Evolutionary conservation across 2,113 vertebrate species (phyloP).

Genomic region (Paradisaea rubra): DNA sequence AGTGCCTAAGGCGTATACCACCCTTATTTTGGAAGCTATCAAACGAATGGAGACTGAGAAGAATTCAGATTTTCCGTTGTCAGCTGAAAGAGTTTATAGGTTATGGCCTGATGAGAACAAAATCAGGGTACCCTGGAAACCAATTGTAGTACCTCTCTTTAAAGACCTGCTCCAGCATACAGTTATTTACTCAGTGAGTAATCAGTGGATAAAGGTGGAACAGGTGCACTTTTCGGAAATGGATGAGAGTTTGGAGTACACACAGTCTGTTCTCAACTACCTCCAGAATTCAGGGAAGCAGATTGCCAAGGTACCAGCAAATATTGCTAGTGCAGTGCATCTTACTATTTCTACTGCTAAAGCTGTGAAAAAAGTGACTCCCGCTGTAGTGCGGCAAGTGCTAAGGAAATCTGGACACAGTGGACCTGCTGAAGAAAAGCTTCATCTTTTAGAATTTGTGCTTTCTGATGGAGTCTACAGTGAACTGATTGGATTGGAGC

Average conservation of each 20-base stretch:
- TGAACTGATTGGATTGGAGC: constrained; percentile 91
- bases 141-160: constrained; percentile 85
- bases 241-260: constrained; percentile 74
- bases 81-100: constrained; percentile 77
- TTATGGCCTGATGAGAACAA: constrained; percentile 86
- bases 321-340: constrained; percentile 77
- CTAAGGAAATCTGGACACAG: constrained; percentile 81
- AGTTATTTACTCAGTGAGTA: constrained; percentile 82
- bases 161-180: constrained; percentile 81
- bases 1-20: constrained; percentile 88
- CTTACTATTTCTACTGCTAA: constrained; percentile 55
- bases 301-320: constrained; percentile 82
- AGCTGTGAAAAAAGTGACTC: constrained; percentile 82
- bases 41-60: constrained; percentile 80
- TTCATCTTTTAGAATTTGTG: constrained; percentile 86
- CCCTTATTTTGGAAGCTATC: constrained; percentile 85
- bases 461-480: constrained; percentile 87
- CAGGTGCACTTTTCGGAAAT: constrained; percentile 88
- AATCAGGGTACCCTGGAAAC: constrained; percentile 85
- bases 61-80: constrained; percentile 81
- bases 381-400: constrained; percentile 82
- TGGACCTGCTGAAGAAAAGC: constrained; percentile 78
- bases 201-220: constrained; percentile 83
- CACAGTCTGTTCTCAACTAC: constrained; percentile 85
- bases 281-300: constrained; percentile 91